These are phyloP conservation scores for Scomberomorus guttatus DNA, from an alignment of 2,797 vertebrate genomes.

Conservation along the genomic window DNA sequence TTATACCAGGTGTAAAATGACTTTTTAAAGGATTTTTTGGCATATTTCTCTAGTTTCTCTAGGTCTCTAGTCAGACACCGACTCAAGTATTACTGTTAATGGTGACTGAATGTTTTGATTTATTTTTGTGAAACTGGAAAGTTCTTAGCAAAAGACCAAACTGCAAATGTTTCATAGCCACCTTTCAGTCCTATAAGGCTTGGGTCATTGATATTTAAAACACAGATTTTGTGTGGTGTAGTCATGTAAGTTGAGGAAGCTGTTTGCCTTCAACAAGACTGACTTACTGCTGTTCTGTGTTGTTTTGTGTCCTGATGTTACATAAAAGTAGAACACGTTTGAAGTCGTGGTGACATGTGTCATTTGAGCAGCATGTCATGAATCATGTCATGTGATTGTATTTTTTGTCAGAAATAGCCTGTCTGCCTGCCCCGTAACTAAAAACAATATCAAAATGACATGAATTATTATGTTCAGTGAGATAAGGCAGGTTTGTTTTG, in stretches of 20 bases:
- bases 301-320: neutral
- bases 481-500: constrained; percentile 13
- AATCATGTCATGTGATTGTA: neutral
- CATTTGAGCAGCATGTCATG: neutral
- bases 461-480: constrained; percentile 28
- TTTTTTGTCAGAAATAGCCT: neutral
- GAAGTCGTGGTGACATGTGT: neutral
- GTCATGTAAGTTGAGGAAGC: neutral
- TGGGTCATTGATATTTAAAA: neutral
- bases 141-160: neutral
- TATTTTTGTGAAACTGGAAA: no score
- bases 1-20: no score
- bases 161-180: neutral
- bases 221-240: neutral
- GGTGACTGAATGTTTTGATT: no score
- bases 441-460: neutral
- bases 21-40: no score
- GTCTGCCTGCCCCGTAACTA: neutral
- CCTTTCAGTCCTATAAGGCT: neutral
- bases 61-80: no score
- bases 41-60: no score
- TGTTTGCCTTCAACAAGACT: neutral
- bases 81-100: no score
- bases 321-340: neutral
- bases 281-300: no score